phyloP scores from a whole-genome alignment of 2,113 vertebrate species.

The Actenoides hombroni region DNA sequence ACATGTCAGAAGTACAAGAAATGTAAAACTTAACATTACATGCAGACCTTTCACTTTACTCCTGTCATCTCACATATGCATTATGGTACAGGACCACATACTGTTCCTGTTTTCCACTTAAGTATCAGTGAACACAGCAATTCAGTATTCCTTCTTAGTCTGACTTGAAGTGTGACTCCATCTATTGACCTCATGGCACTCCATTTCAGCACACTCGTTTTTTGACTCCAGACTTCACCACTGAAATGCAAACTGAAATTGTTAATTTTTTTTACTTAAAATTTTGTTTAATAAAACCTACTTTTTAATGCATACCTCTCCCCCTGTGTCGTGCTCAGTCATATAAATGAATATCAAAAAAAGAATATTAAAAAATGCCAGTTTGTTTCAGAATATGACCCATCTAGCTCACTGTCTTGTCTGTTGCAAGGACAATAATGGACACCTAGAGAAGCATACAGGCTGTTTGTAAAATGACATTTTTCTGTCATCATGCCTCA shows the following conservation, averaged over 20 bases:
- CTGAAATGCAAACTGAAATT: too few species aligned
- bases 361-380: background rate
- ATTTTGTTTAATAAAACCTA: background rate
- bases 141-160: background rate
- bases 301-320: background rate
- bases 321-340: accelerated
- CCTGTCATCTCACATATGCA: background rate
- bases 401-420: background rate
- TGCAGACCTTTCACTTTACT: background rate
- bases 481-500: background rate
- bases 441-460: background rate
- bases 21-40: background rate
- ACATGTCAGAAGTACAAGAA: background rate
- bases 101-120: background rate
- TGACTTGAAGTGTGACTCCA: background rate
- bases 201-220: background rate
- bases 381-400: background rate
- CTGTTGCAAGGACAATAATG: background rate
- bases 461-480: background rate
- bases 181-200: background rate
- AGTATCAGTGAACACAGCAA: background rate
- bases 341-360: background rate
- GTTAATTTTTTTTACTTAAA: background rate
- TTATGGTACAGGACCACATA: background rate
- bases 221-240: background rate